Conservation (phyloP, 2,113 vertebrate species). For the Enhydra lutris region DNA sequence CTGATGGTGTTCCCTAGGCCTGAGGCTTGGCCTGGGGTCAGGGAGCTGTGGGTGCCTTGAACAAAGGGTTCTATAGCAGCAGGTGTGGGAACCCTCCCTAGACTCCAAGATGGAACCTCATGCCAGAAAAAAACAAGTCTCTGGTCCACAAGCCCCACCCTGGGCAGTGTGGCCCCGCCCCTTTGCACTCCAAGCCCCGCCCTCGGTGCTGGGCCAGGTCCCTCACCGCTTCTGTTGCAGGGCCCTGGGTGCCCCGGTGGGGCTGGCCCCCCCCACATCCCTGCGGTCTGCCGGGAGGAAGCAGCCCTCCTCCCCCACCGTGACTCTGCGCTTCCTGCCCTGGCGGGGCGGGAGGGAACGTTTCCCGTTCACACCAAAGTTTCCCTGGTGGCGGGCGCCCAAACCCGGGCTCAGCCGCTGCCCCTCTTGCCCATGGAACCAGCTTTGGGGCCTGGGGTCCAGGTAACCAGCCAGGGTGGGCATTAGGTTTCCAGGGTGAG, state of each 20-base stretch:
- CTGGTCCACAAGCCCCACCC: not conserved
- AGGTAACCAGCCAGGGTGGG: conserved; percentile 68
- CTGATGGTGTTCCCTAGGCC: not conserved
- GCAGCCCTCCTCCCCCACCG: conserved; percentile 68
- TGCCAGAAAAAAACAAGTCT: not conserved
- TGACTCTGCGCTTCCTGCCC: conserved; percentile 79
- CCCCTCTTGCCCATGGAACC: conserved; percentile 65
- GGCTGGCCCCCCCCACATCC: conserved; percentile 60
- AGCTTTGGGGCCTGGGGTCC: conserved; percentile 61
- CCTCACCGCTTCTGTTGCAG: not conserved
- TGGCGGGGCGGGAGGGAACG: conserved; percentile 50
- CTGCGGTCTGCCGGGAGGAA: conserved; percentile 78
- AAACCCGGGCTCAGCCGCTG: conserved; percentile 1
- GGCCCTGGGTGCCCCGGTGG: conserved; percentile 42
- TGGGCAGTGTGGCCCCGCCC: not conserved
- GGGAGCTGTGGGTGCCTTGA: not conserved
- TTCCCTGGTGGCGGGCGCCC: conserved; percentile 55
- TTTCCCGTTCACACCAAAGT: conserved; percentile 71
- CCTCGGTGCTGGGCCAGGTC: not conserved
- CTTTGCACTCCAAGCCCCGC: not conserved
- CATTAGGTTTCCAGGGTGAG: not conserved
- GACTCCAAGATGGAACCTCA: too few species aligned
- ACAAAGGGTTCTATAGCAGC: not conserved
- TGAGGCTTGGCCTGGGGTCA: not conserved
- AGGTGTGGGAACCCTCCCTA: not conserved